Evolutionary conservation across 2,797 vertebrate species (phyloP).

Genomic region (Sebastes cheni): DNA sequence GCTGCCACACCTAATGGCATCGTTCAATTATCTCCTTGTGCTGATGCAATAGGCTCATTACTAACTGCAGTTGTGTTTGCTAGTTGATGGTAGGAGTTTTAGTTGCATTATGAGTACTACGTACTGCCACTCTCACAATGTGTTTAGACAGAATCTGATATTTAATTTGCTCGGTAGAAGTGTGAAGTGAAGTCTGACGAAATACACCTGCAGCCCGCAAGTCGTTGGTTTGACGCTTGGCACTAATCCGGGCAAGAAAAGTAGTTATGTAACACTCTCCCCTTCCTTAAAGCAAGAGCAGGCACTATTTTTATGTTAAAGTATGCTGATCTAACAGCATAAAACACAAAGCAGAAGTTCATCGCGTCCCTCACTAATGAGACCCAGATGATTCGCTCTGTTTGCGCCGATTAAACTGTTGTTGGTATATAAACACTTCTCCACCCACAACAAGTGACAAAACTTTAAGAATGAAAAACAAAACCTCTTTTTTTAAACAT

Average conservation of each 20-base stretch:
- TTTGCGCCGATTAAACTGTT: slow-evolving; percentile 52
- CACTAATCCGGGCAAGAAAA: slow-evolving; percentile 25
- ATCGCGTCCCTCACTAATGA: slow-evolving; percentile 37
- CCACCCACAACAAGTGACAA: slow-evolving; percentile 42
- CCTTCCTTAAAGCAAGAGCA: slow-evolving; percentile 32
- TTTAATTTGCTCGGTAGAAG: neutral
- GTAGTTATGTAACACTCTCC: slow-evolving; percentile 17
- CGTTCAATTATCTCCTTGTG: neutral
- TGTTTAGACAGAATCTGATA: neutral
- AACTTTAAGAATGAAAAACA: slow-evolving; percentile 30
- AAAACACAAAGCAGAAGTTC: slow-evolving; percentile 16
- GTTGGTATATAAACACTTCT: slow-evolving; percentile 37
- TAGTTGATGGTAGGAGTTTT: neutral
- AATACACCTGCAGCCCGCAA: slow-evolving; percentile 39
- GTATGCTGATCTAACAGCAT: slow-evolving; percentile 1
- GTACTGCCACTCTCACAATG: neutral
- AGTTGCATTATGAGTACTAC: neutral
- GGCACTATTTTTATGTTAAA: slow-evolving; percentile 13
- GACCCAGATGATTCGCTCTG: slow-evolving; percentile 42
- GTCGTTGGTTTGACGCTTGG: neutral
- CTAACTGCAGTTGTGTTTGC: neutral
- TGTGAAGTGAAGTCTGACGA: neutral
- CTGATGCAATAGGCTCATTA: slow-evolving; percentile 5
- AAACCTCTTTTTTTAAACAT: neutral
- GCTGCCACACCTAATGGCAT: slow-evolving; percentile 1